Conservation (phyloP, 2,113 vertebrate species). For the Nipponia nippon region DNA sequence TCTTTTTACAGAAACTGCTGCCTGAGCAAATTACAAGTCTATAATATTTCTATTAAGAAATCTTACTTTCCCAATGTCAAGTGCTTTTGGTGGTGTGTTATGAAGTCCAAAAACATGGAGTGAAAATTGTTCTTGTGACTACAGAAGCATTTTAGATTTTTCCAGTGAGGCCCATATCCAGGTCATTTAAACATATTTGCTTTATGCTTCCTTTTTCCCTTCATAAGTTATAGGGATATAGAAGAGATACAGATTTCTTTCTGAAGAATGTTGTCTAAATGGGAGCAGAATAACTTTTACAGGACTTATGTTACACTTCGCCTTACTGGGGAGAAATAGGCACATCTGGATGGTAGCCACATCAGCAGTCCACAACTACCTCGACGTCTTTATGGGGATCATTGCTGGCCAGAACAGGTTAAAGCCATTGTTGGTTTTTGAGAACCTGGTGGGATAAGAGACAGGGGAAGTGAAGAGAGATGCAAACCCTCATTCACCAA, state of each 20-base stretch:
- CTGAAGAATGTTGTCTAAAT: not conserved
- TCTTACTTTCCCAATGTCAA: not conserved
- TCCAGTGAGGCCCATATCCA: not conserved
- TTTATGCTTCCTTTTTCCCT: not conserved
- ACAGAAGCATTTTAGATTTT: conserved; percentile 35
- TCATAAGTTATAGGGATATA: not conserved
- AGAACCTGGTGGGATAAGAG: not conserved
- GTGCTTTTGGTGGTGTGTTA: not conserved
- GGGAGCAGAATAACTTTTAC: not conserved
- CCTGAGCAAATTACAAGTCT: conserved; percentile 35
- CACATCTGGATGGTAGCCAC: not conserved
- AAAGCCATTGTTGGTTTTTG: not conserved
- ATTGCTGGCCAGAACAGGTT: not conserved
- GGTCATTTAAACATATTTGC: not conserved
- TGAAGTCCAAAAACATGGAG: conserved; percentile 20
- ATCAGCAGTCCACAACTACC: not conserved
- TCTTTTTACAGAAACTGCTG: conserved; percentile 47
- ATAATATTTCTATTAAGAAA: conserved; percentile 40
- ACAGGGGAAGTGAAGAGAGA: not conserved
- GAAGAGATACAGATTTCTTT: conserved; percentile 7
- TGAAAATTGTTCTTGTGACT: conserved; percentile 31
- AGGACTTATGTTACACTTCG: not conserved
- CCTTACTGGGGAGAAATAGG: not conserved
- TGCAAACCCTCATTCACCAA: not conserved
- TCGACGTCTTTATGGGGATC: not conserved